Evolutionary conservation across 2,797 vertebrate genomes (phyloP), one percentile per base, ranked within the genome.

Genomic region (Pangasius sanitwongsei): DNA sequence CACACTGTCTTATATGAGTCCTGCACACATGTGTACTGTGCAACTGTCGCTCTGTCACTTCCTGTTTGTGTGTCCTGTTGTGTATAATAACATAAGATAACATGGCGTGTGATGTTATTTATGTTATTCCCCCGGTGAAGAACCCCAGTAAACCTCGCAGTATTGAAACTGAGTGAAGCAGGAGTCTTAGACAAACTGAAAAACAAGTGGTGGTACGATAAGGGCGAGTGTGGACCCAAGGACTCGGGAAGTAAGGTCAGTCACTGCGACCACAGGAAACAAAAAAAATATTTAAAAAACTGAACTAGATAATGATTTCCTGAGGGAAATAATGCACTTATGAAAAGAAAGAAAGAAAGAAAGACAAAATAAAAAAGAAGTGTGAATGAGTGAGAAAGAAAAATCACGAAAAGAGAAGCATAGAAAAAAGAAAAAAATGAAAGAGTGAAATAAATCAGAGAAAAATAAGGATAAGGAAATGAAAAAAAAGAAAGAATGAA

Each of bases 121-220:
- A 99, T 99, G 99, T 99, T 99, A 99, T 99, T 99, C 98, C 97
- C 98, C 98, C 98, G 98, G 98, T 98, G 96, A 99, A 99, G 98
- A 99, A 99, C 98, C 96, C 98, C 98, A 91, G 98, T 99, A 99
- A 99, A 99, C 96, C 98, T 99, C 97, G 98, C 98, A 96, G 98
- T 99, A 97, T 99, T 99, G 98, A 99, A 99, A 99, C 98, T 99
- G 98, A 99, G 98, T 98, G 98, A 99, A 98, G 97, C 97, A 99
- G 98, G 98, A 97, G 97, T 99, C 98, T 99, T 99, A 99, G 98
- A 99, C 98, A 99, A 99, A 99, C 98, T 99, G 98, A 99, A 99
- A 99, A 99, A 98, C 98, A 99, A 99, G 99, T 99, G 98, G 98
- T 99, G 98, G 98, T 99, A 99, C 98, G 98, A 99, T 98, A 99